Conservation (phyloP, 1,140 invertebrate species). For the Trichoplusia ni region DNA sequence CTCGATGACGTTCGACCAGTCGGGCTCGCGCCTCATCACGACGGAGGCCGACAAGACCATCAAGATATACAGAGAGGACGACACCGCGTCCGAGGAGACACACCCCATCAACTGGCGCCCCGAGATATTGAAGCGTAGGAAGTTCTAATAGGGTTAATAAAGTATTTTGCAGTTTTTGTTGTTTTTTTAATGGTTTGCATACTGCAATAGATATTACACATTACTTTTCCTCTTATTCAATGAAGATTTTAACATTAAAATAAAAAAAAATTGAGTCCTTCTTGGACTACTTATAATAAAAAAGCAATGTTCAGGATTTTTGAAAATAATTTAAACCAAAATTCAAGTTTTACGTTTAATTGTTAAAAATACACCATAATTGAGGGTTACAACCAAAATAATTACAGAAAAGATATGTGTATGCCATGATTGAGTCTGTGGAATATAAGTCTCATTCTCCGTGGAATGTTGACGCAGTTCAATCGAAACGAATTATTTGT, state of each 20-base stretch:
- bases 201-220: too few species aligned
- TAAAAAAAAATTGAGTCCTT: too few species aligned
- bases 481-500: not conserved
- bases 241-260: too few species aligned
- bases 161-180: not conserved
- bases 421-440: constrained; percentile 12
- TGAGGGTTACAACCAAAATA: constrained; percentile 22
- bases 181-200: not conserved
- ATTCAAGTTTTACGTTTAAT: constrained; percentile 30
- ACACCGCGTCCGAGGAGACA: constrained; percentile 96
- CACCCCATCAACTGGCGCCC: constrained; percentile 99
- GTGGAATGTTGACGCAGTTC: constrained; percentile 8
- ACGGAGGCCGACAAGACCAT: constrained; percentile 99
- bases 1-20: constrained; percentile 96
- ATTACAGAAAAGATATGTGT: constrained; percentile 15
- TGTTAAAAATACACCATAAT: constrained; percentile 12
- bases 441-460: constrained; percentile 9
- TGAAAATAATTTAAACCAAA: too few species aligned
- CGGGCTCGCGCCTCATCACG: constrained; percentile 95
- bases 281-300: too few species aligned
- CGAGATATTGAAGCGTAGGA: constrained; percentile 94
- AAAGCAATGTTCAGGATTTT: too few species aligned
- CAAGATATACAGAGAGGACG: constrained; percentile 99
- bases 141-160: constrained; percentile 84
- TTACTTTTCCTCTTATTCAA: too few species aligned